Conservation (phyloP, 2,888 invertebrate species). For the Oscheius sp. region DNA sequence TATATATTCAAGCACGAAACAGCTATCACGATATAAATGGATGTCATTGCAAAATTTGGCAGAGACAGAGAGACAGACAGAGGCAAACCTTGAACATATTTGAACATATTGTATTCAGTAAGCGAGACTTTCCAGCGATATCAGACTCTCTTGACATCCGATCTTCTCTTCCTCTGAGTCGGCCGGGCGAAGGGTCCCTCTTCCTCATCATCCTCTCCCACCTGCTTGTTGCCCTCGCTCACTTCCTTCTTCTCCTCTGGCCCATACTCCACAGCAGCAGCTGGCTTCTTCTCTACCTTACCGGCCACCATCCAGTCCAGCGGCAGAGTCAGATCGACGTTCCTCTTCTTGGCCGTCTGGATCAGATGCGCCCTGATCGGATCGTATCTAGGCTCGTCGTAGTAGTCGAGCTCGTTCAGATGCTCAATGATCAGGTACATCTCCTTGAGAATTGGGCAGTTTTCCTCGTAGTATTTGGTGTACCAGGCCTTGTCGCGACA, state of each 20-base stretch:
- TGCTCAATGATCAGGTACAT: constrained; percentile 11
- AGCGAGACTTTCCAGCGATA: no score
- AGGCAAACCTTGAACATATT: no score
- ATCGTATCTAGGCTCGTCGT: constrained; percentile 19
- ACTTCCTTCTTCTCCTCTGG: constrained; percentile 1
- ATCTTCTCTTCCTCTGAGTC: neutral
- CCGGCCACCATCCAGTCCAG: constrained; percentile 11
- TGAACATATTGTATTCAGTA: no score
- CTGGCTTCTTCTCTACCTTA: neutral
- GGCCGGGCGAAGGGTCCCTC: neutral
- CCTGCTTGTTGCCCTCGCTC: neutral
- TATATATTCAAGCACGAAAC: no score
- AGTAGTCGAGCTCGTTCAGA: constrained; percentile 21
- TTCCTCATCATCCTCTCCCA: neutral
- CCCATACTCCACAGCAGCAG: neutral
- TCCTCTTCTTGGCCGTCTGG: constrained; percentile 12
- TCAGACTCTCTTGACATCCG: neutral
- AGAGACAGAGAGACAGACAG: no score
- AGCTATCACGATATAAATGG: no score
- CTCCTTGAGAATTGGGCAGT: constrained; percentile 26
- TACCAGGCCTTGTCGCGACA: constrained; percentile 1
- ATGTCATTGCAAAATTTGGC: no score
- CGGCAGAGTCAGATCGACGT: constrained; percentile 2
- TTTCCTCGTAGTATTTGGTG: constrained; percentile 12
- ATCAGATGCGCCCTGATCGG: constrained; percentile 12